Evolutionary conservation across 2,888 invertebrate genomes (phyloP).

Genomic region (Leptura quadrifasciata): DNA sequence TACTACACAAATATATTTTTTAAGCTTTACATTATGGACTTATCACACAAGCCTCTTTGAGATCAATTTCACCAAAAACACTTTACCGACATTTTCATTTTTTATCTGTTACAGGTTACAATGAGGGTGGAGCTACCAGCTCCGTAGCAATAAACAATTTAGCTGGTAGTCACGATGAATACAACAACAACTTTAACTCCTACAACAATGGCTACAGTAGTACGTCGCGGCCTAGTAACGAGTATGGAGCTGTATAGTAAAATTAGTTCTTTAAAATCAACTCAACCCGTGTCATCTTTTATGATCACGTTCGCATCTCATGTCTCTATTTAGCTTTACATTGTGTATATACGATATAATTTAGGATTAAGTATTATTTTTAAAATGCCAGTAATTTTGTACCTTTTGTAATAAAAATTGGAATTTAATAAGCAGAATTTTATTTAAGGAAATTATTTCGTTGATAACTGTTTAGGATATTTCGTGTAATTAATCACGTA

Average conservation of each 20-base stretch:
- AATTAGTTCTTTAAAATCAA: not conserved
- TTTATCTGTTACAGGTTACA: constrained; percentile 41
- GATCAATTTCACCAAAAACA: no score
- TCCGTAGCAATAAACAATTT: constrained; percentile 64
- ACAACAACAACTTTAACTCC: constrained; percentile 46
- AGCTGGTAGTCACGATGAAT: constrained; percentile 52
- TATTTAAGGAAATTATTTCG: not conserved
- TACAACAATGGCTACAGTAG: constrained; percentile 50
- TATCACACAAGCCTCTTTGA: no score
- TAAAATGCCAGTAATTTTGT: constrained; percentile 42
- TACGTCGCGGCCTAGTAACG: constrained; percentile 46
- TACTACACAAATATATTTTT: no score
- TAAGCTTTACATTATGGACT: no score
- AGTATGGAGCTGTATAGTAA: constrained; percentile 50
- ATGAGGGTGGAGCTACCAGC: constrained; percentile 56
- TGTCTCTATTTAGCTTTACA: constrained; percentile 8
- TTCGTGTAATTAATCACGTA: no score
- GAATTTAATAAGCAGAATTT: not conserved
- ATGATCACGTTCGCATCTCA: not conserved
- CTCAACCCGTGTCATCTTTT: constrained; percentile 29
- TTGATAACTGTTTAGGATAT: no score
- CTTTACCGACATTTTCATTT: no score
- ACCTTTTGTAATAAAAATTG: constrained; percentile 40
- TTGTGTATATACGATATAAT: constrained; percentile 35
- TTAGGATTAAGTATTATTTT: constrained; percentile 21